Percentiles rank a stretch among this genome's conserved stretches.
Evolutionary conservation across 2,888 invertebrate species (phyloP).

Genomic region (Parnassius orleans): DNA sequence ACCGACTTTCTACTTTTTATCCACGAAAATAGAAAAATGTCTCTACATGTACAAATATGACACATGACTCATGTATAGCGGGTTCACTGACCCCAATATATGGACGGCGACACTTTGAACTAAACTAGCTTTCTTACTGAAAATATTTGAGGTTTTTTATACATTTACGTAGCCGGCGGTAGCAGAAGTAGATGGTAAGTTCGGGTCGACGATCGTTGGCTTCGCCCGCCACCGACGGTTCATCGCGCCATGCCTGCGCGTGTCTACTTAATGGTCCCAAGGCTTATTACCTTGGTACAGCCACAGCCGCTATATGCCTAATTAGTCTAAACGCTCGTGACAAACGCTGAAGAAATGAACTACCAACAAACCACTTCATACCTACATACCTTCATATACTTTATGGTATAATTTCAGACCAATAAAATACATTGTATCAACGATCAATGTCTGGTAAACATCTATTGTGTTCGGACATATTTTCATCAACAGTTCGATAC

Average conservation of each 20-base stretch:
- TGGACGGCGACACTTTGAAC: no score
- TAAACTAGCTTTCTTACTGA: no score
- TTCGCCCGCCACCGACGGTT: not conserved
- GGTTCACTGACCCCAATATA: no score
- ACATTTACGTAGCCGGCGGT: not conserved
- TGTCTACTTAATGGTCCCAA: not conserved
- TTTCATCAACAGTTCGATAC: constrained; percentile 35
- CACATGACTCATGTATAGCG: no score
- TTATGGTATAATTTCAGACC: not conserved
- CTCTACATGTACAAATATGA: no score
- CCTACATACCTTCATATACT: not conserved
- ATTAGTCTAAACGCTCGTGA: not conserved
- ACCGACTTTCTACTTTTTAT: no score
- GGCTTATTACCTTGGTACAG: not conserved
- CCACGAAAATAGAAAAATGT: no score
- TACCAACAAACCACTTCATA: constrained; percentile 2
- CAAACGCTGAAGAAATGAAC: not conserved
- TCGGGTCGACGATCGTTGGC: constrained; percentile 7
- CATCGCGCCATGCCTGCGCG: constrained; percentile 4
- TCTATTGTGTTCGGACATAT: constrained; percentile 41
- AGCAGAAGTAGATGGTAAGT: constrained; percentile 3
- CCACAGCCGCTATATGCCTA: not conserved
- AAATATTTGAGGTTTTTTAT: not conserved
- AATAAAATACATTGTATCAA: constrained; percentile 4
- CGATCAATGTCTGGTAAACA: constrained; percentile 20